A percentile compares a stretch with the other conserved stretches of the same genome.
phyloP scores from a whole-genome alignment of 2,888 invertebrate species.

The Philonicus albiceps region DNA sequence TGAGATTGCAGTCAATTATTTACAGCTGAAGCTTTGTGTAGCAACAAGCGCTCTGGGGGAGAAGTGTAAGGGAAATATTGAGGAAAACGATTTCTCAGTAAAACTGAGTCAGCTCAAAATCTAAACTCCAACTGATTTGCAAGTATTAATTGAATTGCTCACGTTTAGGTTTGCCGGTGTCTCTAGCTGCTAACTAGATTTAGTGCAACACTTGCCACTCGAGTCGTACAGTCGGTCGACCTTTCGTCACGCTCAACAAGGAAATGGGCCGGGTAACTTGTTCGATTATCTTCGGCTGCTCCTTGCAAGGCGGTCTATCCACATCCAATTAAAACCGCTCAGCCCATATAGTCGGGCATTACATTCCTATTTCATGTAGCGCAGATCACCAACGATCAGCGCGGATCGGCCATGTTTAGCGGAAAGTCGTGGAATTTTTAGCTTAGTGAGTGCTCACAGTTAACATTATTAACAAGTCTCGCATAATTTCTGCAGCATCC shows the following conservation, averaged over 20 bases:
- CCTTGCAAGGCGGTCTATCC: neutral
- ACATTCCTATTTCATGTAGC: neutral
- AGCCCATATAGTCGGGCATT: neutral
- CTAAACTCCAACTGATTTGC: neutral
- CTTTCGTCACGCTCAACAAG: slow-evolving; percentile 32
- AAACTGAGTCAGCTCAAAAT: neutral
- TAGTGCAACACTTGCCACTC: neutral
- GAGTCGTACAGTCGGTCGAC: neutral
- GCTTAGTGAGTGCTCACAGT: neutral
- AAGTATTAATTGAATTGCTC: neutral
- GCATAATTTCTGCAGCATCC: slow-evolving; percentile 7
- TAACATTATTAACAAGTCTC: slow-evolving; percentile 34
- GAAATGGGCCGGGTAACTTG: slow-evolving; percentile 4
- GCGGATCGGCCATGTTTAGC: neutral
- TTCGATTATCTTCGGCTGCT: neutral
- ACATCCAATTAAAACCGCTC: neutral
- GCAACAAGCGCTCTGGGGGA: too few relatives aligned
- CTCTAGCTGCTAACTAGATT: neutral
- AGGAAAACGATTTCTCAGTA: neutral
- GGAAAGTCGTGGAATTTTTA: slow-evolving; percentile 30
- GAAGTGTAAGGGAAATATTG: too few relatives aligned
- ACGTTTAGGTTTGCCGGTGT: neutral
- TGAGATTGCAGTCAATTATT: neutral
- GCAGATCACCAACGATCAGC: slow-evolving; percentile 4
- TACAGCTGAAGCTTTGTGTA: neutral